Conservation (phyloP, 2,797 vertebrate species). For the Enteromius argenteus region DNA sequence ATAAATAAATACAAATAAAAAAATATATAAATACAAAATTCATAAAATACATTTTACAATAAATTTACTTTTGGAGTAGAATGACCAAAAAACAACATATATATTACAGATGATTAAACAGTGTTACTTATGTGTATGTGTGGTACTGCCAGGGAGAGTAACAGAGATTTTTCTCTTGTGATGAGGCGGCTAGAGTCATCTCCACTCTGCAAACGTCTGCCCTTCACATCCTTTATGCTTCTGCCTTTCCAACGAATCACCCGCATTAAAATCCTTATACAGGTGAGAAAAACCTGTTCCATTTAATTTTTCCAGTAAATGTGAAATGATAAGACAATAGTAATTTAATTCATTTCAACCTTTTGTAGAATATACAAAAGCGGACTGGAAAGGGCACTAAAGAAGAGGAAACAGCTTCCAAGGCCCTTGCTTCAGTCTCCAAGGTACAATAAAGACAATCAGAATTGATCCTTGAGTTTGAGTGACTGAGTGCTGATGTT, state of each 20-base stretch:
- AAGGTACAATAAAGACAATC: slow-evolving; percentile 68
- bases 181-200: slow-evolving; percentile 77
- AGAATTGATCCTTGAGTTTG: neutral
- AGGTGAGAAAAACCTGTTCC: slow-evolving; percentile 66
- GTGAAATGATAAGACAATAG: neutral
- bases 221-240: slow-evolving; percentile 81
- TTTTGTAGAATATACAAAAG: slow-evolving; percentile 77
- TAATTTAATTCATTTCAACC: neutral
- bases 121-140: slow-evolving; percentile 5
- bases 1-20: neutral
- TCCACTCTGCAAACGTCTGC: slow-evolving; percentile 78
- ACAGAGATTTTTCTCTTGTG: slow-evolving; percentile 73
- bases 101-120: neutral
- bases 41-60: neutral
- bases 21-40: neutral
- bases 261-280: slow-evolving; percentile 80
- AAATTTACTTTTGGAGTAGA: neutral
- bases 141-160: slow-evolving; percentile 75
- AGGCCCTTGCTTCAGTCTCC: slow-evolving; percentile 75
- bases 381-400: slow-evolving; percentile 76
- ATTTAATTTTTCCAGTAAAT: neutral
- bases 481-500: neutral
- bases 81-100: neutral
- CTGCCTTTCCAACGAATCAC: slow-evolving; percentile 84
- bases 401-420: slow-evolving; percentile 76